phyloP scores from a whole-genome alignment of 2,797 vertebrate genomes.

The Lithobates pipiens region DNA sequence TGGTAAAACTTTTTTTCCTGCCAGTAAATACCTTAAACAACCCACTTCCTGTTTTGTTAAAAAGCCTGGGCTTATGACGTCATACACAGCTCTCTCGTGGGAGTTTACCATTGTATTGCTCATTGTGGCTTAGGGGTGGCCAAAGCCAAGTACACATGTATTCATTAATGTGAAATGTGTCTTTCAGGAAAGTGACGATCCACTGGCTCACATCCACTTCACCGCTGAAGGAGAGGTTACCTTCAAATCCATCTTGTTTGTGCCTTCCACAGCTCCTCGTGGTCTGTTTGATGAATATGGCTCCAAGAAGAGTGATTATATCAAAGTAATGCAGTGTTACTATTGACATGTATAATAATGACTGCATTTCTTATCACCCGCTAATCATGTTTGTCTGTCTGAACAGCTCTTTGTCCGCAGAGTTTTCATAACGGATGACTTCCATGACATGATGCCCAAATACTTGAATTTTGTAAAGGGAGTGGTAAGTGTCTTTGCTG shows the following conservation, averaged over 20 bases:
- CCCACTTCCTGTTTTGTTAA: no score
- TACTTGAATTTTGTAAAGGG: constrained; percentile 97
- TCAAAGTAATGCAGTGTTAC: constrained; percentile 82
- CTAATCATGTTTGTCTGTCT: constrained; percentile 5
- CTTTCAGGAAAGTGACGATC: constrained; percentile 89
- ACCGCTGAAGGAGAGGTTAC: constrained; percentile 98
- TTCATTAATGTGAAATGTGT: constrained; percentile 10
- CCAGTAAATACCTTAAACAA: no score
- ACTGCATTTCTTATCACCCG: background rate
- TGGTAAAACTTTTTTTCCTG: no score
- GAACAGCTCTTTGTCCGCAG: constrained; percentile 81
- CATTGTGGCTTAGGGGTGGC: no score
- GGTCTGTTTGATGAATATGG: constrained; percentile 98
- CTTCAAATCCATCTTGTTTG: constrained; percentile 96
- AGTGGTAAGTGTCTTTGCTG: constrained; percentile 83
- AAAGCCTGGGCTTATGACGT: no score
- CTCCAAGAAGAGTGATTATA: constrained; percentile 97
- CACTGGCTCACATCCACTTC: constrained; percentile 93
- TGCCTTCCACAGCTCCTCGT: constrained; percentile 90
- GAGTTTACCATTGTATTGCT: no score
- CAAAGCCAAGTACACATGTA: no score
- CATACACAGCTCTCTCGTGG: no score
- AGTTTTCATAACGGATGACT: constrained; percentile 98
- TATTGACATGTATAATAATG: background rate
- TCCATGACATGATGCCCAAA: constrained; percentile 99